Evolutionary conservation across 2,888 invertebrate genomes (phyloP), one percentile per base, ranked within the genome.

Genomic region (Siphonodentalium dalli): DNA sequence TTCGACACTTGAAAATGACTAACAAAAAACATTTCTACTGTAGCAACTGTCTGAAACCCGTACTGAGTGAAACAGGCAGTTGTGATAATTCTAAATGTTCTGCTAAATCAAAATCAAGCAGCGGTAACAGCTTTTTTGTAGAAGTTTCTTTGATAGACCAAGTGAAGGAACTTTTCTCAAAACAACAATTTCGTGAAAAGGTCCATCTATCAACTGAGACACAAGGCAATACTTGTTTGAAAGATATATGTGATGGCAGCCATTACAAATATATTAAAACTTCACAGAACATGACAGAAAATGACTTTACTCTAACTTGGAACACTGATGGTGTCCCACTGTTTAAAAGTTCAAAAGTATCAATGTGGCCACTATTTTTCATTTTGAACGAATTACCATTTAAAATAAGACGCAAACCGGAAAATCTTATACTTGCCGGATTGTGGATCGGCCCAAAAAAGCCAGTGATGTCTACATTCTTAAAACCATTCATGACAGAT

Each of bases 301-400:
- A 40, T 28, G 31, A 33, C 26, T 8, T 53, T 23, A 39, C 52
- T n/a, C 34, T 53, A 2, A 46, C 34, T 13, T 53, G 52, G 52
- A 53, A 53, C 20, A 46, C 53, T 28, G 46, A 53, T 46, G 45
- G 52, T n/a, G 35, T 52, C 5, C 45, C 45, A 24, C 21, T 52
- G 6, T 39, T 52, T 18, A 39, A 52, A 23, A 53, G 53, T 24
- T 53, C 46, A 3, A 40, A 41, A 21, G 31, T 37, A 15, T 46
- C 53, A 7, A 24, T 53, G 27, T 53, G 53, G 53, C 53, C 53
- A 9, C 27, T 53, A 26, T 53, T 33, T 20, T 39, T 38, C 8
- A 41, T 20, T 5, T 40, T 46, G 5, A 46, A 53, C 31, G 46
- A 53, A 20, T 35, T 53, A 9, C 53, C 46, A 3, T 53, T 29